These are phyloP conservation scores for Mycteria americana DNA, from an alignment of 2,797 vertebrate genomes.

Conservation along the genomic window DNA sequence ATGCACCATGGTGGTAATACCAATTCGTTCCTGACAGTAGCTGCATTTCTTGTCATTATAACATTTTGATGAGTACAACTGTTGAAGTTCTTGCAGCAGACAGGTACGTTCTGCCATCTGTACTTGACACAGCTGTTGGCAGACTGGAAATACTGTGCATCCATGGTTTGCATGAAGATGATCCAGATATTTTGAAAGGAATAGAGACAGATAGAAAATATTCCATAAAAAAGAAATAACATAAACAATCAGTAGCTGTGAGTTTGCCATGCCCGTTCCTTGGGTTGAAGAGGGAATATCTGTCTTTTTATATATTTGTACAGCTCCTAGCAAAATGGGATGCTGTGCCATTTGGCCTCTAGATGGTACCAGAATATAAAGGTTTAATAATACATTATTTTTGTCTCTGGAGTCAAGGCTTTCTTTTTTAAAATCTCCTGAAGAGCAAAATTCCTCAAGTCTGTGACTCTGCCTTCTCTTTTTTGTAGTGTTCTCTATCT, in stretches of 20 bases:
- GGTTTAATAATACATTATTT: neutral
- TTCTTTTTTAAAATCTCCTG: neutral
- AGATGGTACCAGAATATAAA: slow-evolving; percentile 57
- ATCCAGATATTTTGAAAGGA: neutral
- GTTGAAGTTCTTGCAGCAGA: neutral
- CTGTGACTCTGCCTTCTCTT: neutral
- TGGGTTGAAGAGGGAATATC: neutral
- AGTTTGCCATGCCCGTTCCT: neutral
- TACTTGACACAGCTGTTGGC: neutral
- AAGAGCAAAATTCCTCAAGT: neutral
- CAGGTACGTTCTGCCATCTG: neutral
- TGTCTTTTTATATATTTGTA: neutral
- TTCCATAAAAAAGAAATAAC: neutral
- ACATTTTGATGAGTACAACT: neutral
- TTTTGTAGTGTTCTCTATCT: neutral
- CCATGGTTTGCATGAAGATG: neutral
- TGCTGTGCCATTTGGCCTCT: slow-evolving; percentile 47
- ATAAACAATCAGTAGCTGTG: neutral
- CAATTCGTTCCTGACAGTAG: fast-evolving
- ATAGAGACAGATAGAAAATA: neutral
- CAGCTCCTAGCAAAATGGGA: neutral
- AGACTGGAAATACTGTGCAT: neutral
- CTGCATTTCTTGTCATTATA: neutral
- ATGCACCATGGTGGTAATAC: neutral
- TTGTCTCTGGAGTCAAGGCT: neutral